These are phyloP conservation scores for Euura saliciscinereae DNA, from an alignment of 1,140 invertebrate genomes.

Conservation along the genomic window DNA sequence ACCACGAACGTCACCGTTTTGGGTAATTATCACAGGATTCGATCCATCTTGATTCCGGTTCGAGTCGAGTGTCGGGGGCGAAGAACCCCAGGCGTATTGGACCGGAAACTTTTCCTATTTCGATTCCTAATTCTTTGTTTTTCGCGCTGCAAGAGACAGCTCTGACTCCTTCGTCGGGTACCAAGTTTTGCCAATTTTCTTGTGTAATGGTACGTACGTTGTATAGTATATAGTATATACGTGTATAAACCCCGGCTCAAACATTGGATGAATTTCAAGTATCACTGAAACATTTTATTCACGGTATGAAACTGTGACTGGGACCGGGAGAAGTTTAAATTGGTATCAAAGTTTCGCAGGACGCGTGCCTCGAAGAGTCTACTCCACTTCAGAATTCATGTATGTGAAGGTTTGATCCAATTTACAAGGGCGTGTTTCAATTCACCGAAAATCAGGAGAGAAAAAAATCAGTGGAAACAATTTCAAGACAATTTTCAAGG, in stretches of 20 bases:
- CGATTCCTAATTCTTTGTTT: no score
- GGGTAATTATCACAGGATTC: constrained; percentile 36
- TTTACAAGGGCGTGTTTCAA: background rate
- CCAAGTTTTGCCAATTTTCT: no score
- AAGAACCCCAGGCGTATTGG: no score
- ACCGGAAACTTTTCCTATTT: no score
- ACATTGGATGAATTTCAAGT: constrained; percentile 9
- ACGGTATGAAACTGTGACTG: no score
- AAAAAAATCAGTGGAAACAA: background rate
- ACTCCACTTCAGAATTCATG: background rate
- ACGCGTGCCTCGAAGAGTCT: background rate
- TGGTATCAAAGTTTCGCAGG: background rate
- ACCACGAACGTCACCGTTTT: constrained; percentile 54
- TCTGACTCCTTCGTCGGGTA: no score
- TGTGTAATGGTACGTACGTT: no score
- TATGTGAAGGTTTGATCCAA: background rate
- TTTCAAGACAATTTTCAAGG: no score
- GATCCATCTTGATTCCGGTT: no score
- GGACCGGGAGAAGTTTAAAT: background rate
- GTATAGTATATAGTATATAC: no score
- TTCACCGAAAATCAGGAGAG: background rate
- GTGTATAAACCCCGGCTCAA: background rate
- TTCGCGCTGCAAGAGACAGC: no score
- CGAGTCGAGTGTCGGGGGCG: no score
- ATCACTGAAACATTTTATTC: background rate